These are phyloP conservation scores for Gonioctena quinquepunctata DNA, from an alignment of 1,140 invertebrate species.

Conservation along the genomic window DNA sequence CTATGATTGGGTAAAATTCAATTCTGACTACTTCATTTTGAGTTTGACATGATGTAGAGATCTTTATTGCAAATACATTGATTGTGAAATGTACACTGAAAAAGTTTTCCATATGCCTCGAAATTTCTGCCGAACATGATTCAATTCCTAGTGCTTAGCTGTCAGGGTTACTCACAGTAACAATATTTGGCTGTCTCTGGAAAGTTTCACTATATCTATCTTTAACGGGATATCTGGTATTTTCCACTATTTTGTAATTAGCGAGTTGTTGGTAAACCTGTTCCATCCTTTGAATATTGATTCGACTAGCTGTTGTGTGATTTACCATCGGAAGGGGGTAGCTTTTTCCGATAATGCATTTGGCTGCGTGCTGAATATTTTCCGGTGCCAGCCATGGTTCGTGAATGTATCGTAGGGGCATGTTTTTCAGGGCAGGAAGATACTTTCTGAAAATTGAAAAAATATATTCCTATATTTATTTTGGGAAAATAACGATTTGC, in stretches of 20 bases:
- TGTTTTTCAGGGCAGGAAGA: conserved; percentile 79
- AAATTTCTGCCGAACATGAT: too few relatives aligned
- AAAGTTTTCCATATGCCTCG: too few relatives aligned
- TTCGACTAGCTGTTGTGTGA: conserved; percentile 72
- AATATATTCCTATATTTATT: neutral
- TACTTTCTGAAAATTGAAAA: conserved; percentile 68
- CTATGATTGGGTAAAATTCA: too few relatives aligned
- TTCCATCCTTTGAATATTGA: conserved; percentile 86
- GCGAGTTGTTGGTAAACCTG: conserved; percentile 77
- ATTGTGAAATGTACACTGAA: too few relatives aligned
- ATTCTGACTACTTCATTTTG: too few relatives aligned
- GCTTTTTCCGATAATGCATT: conserved; percentile 82
- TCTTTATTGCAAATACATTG: too few relatives aligned
- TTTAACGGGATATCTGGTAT: neutral
- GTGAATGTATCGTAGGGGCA: conserved; percentile 84
- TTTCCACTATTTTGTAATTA: conserved; percentile 57
- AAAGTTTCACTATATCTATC: neutral
- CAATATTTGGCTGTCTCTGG: neutral
- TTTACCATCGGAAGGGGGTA: conserved; percentile 88
- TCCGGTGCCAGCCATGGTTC: conserved; percentile 88
- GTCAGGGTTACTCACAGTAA: neutral
- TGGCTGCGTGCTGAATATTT: conserved; percentile 74
- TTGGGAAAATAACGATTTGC: neutral
- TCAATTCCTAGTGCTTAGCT: too few relatives aligned
- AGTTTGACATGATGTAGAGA: too few relatives aligned